Percentiles rank a stretch among this genome's conserved stretches.
These are phyloP conservation scores for Luehdorfia chinensis DNA, from an alignment of 1,140 invertebrate genomes.

Conservation along the genomic window DNA sequence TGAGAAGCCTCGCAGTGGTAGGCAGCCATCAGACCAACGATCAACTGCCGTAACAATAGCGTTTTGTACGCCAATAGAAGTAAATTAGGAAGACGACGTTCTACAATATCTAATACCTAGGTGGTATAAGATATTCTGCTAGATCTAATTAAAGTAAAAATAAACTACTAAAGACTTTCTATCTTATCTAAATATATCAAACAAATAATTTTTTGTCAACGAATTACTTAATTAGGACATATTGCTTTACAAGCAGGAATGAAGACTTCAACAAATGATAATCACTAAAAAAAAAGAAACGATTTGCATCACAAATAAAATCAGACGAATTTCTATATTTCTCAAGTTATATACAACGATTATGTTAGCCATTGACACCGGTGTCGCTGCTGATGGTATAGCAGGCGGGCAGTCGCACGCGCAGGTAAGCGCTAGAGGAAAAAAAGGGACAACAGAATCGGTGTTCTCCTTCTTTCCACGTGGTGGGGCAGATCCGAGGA, in stretches of 20 bases:
- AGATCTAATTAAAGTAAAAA: no score
- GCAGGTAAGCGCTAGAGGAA: conserved; percentile 53
- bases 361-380: conserved; percentile 69
- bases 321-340: no score
- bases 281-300: no score
- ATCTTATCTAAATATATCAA: no score
- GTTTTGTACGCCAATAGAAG: conserved; percentile 52
- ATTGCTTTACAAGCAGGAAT: no score
- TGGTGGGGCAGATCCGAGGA: conserved; percentile 55
- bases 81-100: conserved; percentile 55
- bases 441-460: conserved; percentile 32
- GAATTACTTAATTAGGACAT: no score
- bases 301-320: no score
- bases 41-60: conserved; percentile 39
- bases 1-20: conserved; percentile 19
- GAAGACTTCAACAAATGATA: no score
- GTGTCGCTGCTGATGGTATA: conserved; percentile 56
- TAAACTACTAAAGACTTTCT: no score
- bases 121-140: no score
- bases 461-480: conserved; percentile 52
- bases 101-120: conserved; percentile 29
- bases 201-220: no score
- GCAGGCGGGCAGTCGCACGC: conserved; percentile 55
- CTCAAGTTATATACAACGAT: conserved; percentile 50
- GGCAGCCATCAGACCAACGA: conserved; percentile 21